Percentiles rank a stretch among this genome's conserved stretches.
Conservation (phyloP, 37 sponge, comb jelly and placozoan species). For the Diacarnus erythraeanus region DNA sequence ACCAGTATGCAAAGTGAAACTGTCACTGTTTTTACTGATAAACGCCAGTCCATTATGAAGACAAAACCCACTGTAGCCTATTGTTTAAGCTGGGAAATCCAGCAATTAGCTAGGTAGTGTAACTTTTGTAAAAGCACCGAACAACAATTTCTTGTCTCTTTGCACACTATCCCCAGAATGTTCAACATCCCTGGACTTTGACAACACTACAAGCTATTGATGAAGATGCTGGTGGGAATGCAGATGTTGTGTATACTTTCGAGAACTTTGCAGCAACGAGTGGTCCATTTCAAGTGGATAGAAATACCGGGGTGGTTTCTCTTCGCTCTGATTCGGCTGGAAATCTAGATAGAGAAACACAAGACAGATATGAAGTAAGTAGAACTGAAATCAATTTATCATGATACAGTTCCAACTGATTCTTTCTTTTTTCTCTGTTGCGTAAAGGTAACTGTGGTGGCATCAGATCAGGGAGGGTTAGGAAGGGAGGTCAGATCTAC, state of each 20-base stretch:
- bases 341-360: conserved; percentile 18
- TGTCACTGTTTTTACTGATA: no score
- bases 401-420: not conserved
- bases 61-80: no score
- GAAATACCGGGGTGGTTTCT: not conserved
- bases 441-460: conserved; percentile 18
- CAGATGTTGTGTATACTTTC: conserved; percentile 18
- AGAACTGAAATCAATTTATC: not conserved
- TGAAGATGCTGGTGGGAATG: conserved; percentile 27
- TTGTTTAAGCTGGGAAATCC: no score
- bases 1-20: no score
- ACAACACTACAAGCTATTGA: conserved; percentile 25
- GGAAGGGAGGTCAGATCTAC: conserved; percentile 4
- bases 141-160: no score
- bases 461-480: conserved; percentile 10
- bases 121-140: no score
- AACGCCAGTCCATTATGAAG: no score
- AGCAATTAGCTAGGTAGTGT: no score
- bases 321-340: conserved; percentile 6
- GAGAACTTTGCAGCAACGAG: not conserved
- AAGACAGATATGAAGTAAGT: conserved; percentile 2
- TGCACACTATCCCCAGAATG: no score
- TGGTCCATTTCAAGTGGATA: conserved; percentile 38
- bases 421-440: not conserved
- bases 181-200: not conserved